Percentiles rank a stretch among this genome's conserved stretches.
phyloP scores from a whole-genome alignment of 2,113 vertebrate species.

The Periophthalmodon schlosseri region DNA sequence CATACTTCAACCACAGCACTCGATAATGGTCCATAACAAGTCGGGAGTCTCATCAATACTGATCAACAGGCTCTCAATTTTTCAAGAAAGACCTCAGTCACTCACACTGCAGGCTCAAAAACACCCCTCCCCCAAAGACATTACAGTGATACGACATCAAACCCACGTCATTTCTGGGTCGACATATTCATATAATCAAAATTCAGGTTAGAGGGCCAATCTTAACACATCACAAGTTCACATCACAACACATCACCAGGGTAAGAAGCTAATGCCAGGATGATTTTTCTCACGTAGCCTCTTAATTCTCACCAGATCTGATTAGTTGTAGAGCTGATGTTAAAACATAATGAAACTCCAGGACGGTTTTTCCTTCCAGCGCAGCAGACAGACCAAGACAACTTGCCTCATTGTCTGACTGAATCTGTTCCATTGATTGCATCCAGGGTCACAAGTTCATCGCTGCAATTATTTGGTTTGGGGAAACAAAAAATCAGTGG shows the following conservation, averaged over 20 bases:
- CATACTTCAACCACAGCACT: conserved; percentile 17
- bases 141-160: not conserved
- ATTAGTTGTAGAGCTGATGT: conserved; percentile 40
- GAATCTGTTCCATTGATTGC: conserved; percentile 26
- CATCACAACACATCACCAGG: too few relatives aligned
- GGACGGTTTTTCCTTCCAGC: conserved; percentile 23
- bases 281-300: not conserved
- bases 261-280: not conserved
- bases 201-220: too few relatives aligned
- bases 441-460: conserved; percentile 32
- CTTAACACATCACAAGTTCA: too few relatives aligned
- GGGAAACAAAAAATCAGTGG: too few relatives aligned
- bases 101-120: not conserved
- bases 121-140: not conserved
- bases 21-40: conserved; percentile 1
- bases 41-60: not conserved
- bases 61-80: not conserved
- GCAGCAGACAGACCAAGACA: conserved; percentile 9
- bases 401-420: conserved; percentile 3
- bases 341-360: conserved; percentile 36
- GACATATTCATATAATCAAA: too few relatives aligned
- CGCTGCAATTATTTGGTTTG: conserved; percentile 21
- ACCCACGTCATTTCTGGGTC: not conserved
- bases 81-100: not conserved
- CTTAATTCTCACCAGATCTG: not conserved